A percentile compares a stretch with the other conserved stretches of the same genome.
phyloP scores from a whole-genome alignment of 1,140 invertebrate species.

The Dysdera silvatica region DNA sequence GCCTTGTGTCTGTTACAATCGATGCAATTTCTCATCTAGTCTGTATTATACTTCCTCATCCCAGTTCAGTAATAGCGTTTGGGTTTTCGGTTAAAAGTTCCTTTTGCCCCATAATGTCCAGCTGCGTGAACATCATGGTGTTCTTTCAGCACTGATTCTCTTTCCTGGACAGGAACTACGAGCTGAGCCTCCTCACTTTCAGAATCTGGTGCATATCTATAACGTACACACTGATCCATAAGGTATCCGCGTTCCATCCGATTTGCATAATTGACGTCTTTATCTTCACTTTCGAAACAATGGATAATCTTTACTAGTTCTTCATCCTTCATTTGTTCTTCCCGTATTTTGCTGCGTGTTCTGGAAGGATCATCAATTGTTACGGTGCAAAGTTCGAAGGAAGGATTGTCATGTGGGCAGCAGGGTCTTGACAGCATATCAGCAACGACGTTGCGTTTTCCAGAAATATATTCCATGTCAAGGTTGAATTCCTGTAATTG shows the following conservation, averaged over 20 bases:
- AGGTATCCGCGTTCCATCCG: background rate
- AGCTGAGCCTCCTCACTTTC: background rate
- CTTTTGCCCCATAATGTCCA: slow-evolving; percentile 1
- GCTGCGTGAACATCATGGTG: slow-evolving; percentile 2
- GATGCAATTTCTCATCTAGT: slow-evolving; percentile 14
- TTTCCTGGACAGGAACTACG: background rate
- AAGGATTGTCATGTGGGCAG: background rate
- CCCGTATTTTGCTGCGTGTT: background rate
- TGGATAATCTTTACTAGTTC: background rate
- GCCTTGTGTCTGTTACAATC: background rate
- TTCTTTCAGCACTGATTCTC: background rate
- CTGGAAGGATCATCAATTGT: background rate
- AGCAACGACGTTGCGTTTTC: slow-evolving; percentile 37
- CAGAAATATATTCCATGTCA: slow-evolving; percentile 42
- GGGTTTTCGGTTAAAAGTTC: background rate
- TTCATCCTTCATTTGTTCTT: background rate
- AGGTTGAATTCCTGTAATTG: slow-evolving; percentile 47
- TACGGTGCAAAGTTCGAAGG: background rate
- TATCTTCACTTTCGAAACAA: background rate
- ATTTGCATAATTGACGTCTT: background rate
- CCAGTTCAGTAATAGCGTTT: background rate
- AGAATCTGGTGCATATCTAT: background rate
- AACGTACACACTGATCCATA: background rate
- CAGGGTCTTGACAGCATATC: slow-evolving; percentile 37
- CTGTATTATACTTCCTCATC: slow-evolving; percentile 2